Conservation (phyloP, 1,140 invertebrate genomes). For the Amphibalanus amphitrite region DNA sequence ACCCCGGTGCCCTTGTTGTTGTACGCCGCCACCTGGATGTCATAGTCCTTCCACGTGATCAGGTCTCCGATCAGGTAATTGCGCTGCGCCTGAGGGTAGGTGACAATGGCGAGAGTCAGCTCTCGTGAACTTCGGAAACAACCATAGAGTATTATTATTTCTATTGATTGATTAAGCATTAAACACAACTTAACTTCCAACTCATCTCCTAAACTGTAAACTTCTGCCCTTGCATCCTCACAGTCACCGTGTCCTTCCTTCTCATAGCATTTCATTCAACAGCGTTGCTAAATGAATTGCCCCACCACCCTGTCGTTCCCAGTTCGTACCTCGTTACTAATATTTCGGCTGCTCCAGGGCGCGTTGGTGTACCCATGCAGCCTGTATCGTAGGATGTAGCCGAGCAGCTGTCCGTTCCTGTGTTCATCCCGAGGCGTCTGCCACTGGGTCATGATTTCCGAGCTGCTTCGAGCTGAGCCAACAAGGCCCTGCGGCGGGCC, state of each 20-base stretch:
- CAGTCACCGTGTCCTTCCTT: no score
- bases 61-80: conserved; percentile 83
- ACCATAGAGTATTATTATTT: no score
- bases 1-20: conserved; percentile 92
- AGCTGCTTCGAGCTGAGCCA: conserved; percentile 74
- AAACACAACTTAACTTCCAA: no score
- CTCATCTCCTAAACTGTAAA: no score
- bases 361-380: conserved; percentile 73
- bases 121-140: no score
- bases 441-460: conserved; percentile 95
- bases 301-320: no score
- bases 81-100: conserved; percentile 66
- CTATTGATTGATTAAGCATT: no score
- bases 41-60: conserved; percentile 96
- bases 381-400: conserved; percentile 80
- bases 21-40: conserved; percentile 90
- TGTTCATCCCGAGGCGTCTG: conserved; percentile 81
- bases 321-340: conserved; percentile 64
- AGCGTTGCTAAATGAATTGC: no score
- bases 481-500: conserved; percentile 76
- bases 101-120: no score
- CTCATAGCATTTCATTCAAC: no score
- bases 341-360: conserved; percentile 73
- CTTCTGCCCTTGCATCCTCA: no score
- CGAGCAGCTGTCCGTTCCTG: conserved; percentile 83